Percentiles rank a stretch among this genome's conserved stretches.
Evolutionary conservation across 2,888 invertebrate genomes (phyloP).

Genomic region (Drosophila melanosoma): DNA sequence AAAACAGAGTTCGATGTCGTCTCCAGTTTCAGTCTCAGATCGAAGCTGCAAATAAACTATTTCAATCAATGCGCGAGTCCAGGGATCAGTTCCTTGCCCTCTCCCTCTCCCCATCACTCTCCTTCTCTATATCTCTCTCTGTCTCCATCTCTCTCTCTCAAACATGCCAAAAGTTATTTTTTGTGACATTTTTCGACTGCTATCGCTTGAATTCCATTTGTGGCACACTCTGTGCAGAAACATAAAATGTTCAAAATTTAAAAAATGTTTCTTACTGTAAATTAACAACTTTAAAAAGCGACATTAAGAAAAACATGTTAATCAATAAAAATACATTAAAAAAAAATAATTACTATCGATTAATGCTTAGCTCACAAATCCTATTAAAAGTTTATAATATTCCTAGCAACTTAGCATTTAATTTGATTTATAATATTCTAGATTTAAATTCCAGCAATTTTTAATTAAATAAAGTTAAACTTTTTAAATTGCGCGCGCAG

Average conservation of each 20-base stretch:
- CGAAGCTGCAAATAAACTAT: constrained; percentile 77
- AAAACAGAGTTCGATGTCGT: constrained; percentile 11
- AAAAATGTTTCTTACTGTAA: not conserved
- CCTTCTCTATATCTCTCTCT: not conserved
- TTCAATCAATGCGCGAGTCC: constrained; percentile 74
- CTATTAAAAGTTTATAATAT: too few species aligned
- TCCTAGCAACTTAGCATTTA: not conserved
- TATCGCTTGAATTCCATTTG: constrained; percentile 7
- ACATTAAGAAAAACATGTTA: not conserved
- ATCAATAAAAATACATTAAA: not conserved
- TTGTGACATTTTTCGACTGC: constrained; percentile 15
- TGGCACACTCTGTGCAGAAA: constrained; percentile 18
- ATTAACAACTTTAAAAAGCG: not conserved
- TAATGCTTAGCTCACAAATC: too few species aligned
- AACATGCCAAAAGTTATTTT: constrained; percentile 35
- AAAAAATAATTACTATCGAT: too few species aligned
- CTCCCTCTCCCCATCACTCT: not conserved
- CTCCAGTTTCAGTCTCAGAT: constrained; percentile 41
- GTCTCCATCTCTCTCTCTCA: not conserved
- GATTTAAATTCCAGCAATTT: not conserved
- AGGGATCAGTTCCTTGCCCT: constrained; percentile 42
- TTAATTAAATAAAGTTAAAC: not conserved
- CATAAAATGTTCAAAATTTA: not conserved
- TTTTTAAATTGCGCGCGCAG: constrained; percentile 5
- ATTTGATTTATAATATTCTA: not conserved